Conservation (phyloP, 1,140 invertebrate genomes). For the Neocloeon triangulifer region DNA sequence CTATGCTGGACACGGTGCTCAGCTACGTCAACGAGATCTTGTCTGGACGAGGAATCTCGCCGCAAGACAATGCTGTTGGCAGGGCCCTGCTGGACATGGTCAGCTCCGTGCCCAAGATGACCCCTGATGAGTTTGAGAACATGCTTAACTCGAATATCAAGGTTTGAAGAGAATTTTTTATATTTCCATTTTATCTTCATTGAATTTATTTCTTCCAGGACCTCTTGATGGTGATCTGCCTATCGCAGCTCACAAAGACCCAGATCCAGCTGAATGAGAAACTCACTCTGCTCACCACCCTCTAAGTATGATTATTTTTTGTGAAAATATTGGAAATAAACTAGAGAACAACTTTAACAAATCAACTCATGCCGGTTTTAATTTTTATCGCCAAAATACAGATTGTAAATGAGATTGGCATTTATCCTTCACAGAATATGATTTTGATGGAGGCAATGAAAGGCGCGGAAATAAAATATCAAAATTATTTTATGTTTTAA, state of each 20-base stretch:
- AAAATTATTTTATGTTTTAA: too few species aligned
- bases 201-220: slow-evolving; percentile 30
- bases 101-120: slow-evolving; percentile 74
- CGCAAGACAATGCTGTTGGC: slow-evolving; percentile 59
- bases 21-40: slow-evolving; percentile 75
- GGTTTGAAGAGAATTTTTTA: slow-evolving; percentile 15
- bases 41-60: slow-evolving; percentile 34
- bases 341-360: too few species aligned
- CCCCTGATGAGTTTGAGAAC: slow-evolving; percentile 70
- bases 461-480: too few species aligned
- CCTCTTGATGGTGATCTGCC: slow-evolving; percentile 84
- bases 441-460: too few species aligned
- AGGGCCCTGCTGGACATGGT: slow-evolving; percentile 71
- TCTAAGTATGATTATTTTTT: too few species aligned
- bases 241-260: slow-evolving; percentile 88
- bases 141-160: slow-evolving; percentile 94
- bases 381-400: too few species aligned
- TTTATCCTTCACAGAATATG: too few species aligned
- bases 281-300: slow-evolving; percentile 53
- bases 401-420: too few species aligned
- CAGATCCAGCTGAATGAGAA: slow-evolving; percentile 91
- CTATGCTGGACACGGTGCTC: slow-evolving; percentile 56
- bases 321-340: too few species aligned
- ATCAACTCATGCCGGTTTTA: too few species aligned
- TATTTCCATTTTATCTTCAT: background rate